Evolutionary conservation across 2,113 vertebrate species (phyloP).

Genomic region (Aramus guarauna): DNA sequence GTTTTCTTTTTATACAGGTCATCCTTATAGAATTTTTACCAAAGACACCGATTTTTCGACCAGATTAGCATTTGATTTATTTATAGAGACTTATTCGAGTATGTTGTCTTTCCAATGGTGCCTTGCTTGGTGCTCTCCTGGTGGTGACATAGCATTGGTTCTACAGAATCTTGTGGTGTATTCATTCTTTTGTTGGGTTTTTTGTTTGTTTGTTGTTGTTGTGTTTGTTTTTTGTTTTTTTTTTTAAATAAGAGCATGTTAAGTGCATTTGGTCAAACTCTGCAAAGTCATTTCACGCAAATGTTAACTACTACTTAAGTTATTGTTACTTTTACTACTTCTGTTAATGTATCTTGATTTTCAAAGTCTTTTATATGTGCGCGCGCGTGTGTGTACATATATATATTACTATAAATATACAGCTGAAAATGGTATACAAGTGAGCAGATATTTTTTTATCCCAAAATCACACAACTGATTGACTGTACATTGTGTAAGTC

Average conservation of each 20-base stretch:
- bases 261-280: slow-evolving; percentile 74
- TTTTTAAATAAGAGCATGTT: slow-evolving; percentile 65
- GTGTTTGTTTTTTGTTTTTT: neutral
- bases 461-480: slow-evolving; percentile 32
- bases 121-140: slow-evolving; percentile 87
- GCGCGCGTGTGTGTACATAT: neutral
- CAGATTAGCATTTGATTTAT: slow-evolving; percentile 84
- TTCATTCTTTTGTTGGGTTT: neutral
- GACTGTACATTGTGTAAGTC: slow-evolving; percentile 49
- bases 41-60: slow-evolving; percentile 99
- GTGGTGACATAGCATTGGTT: slow-evolving; percentile 79
- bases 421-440: slow-evolving; percentile 75
- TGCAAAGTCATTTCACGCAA: slow-evolving; percentile 71
- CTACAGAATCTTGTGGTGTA: slow-evolving; percentile 78
- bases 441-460: slow-evolving; percentile 76
- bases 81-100: slow-evolving; percentile 78
- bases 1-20: slow-evolving; percentile 80
- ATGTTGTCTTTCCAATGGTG: slow-evolving; percentile 88
- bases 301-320: slow-evolving; percentile 78
- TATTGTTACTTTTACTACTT: slow-evolving; percentile 73
- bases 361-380: slow-evolving; percentile 30
- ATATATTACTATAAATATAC: slow-evolving; percentile 70
- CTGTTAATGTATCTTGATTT: slow-evolving; percentile 74
- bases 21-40: slow-evolving; percentile 99
- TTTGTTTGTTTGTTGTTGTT: neutral